Evolutionary conservation across 2,797 vertebrate genomes (phyloP).

Genomic region (Sebastiscus tertius): DNA sequence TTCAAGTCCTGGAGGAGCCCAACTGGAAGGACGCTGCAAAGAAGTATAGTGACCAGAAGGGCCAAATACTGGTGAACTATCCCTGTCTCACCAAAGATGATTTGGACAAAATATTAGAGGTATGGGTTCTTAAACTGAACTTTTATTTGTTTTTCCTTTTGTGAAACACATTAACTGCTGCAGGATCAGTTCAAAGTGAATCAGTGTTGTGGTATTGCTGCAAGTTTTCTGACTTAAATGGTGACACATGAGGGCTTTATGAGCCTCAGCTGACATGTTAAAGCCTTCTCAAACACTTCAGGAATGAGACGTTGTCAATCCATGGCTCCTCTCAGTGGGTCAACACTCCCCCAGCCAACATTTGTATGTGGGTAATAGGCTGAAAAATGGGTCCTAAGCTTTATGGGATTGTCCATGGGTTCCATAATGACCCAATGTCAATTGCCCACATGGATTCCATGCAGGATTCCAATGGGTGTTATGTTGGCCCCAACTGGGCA

Average conservation of each 20-base stretch:
- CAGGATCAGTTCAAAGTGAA: not conserved
- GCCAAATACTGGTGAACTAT: constrained; percentile 86
- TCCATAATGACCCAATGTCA: no score
- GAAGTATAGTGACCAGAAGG: constrained; percentile 84
- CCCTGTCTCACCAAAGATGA: constrained; percentile 90
- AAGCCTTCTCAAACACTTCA: not conserved
- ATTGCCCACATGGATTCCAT: no score
- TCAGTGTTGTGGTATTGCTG: not conserved
- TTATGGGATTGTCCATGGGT: no score
- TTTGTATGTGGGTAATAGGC: no score
- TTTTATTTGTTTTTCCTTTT: not conserved
- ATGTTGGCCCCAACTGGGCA: no score
- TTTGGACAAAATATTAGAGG: constrained; percentile 92
- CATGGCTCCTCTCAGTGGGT: constrained; percentile 4
- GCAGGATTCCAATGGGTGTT: no score
- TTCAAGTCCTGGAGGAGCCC: constrained; percentile 96
- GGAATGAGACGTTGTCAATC: constrained; percentile 7
- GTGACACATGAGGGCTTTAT: constrained; percentile 20
- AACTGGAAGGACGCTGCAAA: constrained; percentile 89
- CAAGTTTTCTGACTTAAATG: not conserved
- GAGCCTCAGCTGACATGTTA: constrained; percentile 29
- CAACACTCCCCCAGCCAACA: not conserved
- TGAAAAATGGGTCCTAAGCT: no score
- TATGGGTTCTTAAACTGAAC: constrained; percentile 69
- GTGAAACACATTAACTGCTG: not conserved